Evolutionary conservation across 2,888 invertebrate genomes (phyloP).

Genomic region (Tiliacea aurago): DNA sequence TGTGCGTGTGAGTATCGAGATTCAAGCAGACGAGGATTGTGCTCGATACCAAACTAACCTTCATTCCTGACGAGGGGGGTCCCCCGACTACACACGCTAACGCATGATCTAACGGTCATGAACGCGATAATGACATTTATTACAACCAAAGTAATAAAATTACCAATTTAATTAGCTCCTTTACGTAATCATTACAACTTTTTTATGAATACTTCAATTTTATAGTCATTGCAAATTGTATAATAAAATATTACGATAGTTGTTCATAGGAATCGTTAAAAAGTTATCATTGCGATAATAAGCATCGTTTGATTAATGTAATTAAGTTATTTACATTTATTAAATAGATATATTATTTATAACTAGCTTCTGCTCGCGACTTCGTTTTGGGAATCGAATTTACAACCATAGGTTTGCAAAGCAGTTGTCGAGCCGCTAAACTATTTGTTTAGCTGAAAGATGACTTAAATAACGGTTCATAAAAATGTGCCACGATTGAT

Average conservation of each 20-base stretch:
- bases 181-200: constrained; percentile 33
- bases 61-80: too few relatives aligned
- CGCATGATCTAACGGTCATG: neutral
- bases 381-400: too few relatives aligned
- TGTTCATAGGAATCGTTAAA: constrained; percentile 34
- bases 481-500: neutral
- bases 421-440: neutral
- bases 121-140: constrained; percentile 36
- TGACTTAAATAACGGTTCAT: neutral
- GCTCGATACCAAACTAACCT: too few relatives aligned
- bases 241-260: constrained; percentile 38
- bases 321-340: constrained; percentile 1
- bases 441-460: too few relatives aligned
- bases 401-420: too few relatives aligned
- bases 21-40: too few relatives aligned
- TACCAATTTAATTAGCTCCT: constrained; percentile 20
- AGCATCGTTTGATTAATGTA: constrained; percentile 3
- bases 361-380: too few relatives aligned
- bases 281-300: constrained; percentile 21
- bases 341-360: neutral
- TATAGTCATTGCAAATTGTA: constrained; percentile 32
- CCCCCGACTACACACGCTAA: too few relatives aligned
- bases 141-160: constrained; percentile 30
- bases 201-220: constrained; percentile 50
- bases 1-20: too few relatives aligned